These are phyloP conservation scores for Neolamprologus brichardi DNA, from an alignment of 2,113 vertebrate genomes.

Conservation along the genomic window DNA sequence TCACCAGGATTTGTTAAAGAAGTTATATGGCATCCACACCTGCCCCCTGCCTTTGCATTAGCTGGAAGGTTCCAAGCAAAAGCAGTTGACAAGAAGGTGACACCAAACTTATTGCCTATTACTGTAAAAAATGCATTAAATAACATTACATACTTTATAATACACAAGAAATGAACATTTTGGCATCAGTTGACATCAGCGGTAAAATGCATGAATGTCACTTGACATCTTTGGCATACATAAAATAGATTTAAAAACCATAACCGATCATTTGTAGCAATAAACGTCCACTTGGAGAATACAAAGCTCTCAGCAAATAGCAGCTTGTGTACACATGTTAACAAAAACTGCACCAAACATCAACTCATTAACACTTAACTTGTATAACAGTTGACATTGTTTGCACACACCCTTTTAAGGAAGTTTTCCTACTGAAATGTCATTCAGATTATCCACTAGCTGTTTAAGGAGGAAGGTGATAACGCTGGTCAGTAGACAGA, in stretches of 20 bases:
- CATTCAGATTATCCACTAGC: background rate
- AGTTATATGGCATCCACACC: background rate
- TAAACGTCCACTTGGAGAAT: background rate
- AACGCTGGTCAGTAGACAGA: background rate
- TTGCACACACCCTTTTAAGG: background rate
- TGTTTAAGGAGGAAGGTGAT: background rate
- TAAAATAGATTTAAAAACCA: background rate
- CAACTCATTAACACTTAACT: background rate
- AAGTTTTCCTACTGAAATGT: background rate
- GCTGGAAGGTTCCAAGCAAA: background rate
- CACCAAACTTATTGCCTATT: rapidly evolving
- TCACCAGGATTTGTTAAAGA: background rate
- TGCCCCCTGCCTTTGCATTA: background rate
- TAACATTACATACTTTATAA: background rate
- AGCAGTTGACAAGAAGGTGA: background rate
- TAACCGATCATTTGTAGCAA: background rate
- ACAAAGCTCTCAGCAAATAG: background rate
- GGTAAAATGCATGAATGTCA: background rate
- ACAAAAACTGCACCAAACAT: background rate
- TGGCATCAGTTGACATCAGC: background rate
- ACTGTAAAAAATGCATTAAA: background rate
- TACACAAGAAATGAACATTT: background rate
- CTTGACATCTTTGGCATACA: background rate
- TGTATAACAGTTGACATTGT: background rate
- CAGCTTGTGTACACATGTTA: background rate